A percentile compares a stretch with the other conserved stretches of the same genome.
These are phyloP conservation scores for Copsychus sechellarum DNA, from an alignment of 2,113 vertebrate species.

Conservation along the genomic window DNA sequence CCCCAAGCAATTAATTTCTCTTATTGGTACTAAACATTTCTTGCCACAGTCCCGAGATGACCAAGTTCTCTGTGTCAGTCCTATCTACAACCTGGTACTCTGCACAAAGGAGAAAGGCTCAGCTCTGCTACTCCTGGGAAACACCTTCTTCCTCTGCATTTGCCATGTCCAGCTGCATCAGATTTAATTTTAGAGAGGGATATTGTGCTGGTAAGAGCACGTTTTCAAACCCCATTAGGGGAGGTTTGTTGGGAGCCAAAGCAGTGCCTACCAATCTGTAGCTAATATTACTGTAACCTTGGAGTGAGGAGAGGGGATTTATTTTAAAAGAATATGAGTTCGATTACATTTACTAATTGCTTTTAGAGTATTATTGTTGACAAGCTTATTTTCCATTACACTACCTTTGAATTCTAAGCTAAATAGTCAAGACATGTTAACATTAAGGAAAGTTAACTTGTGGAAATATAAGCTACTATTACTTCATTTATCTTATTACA, in stretches of 20 bases:
- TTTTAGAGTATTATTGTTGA: background rate
- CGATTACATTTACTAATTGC: background rate
- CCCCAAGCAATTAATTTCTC: background rate
- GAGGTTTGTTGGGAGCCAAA: background rate
- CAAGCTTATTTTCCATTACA: background rate
- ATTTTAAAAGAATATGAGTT: background rate
- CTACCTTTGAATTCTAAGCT: background rate
- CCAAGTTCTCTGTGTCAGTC: background rate
- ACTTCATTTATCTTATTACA: background rate
- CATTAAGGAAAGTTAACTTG: background rate
- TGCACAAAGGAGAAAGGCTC: background rate
- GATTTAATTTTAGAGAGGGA: slow-evolving; percentile 19
- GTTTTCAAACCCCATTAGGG: background rate
- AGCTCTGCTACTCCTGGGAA: background rate
- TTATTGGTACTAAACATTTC: background rate
- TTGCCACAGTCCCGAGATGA: background rate
- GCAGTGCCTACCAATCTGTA: background rate
- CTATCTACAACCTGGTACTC: background rate
- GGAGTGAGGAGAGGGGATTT: background rate
- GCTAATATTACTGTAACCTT: background rate
- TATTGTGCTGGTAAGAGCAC: background rate
- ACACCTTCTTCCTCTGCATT: slow-evolving; percentile 10
- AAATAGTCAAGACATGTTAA: background rate
- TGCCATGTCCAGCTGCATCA: slow-evolving; percentile 26
- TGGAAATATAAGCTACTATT: background rate